Conservation (phyloP, 2,797 vertebrate genomes). For the Gallinago stenura region DNA sequence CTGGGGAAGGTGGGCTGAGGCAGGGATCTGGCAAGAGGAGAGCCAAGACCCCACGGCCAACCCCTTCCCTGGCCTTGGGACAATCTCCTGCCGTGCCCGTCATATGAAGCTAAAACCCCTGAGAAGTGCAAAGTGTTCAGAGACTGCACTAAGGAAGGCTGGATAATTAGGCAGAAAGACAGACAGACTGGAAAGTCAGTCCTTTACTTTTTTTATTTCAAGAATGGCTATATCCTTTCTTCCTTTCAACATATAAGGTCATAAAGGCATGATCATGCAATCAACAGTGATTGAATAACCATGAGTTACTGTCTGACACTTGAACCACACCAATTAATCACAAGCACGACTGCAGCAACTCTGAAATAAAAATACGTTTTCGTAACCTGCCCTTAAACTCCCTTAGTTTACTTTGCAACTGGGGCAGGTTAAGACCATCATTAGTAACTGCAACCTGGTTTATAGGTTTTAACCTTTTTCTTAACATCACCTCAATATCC, state of each 20-base stretch:
- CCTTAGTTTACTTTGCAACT: background rate
- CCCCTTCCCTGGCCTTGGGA: background rate
- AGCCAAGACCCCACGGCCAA: background rate
- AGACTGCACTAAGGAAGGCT: background rate
- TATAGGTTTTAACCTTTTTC: background rate
- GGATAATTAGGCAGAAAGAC: background rate
- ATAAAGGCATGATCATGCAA: constrained; percentile 8
- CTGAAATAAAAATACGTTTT: constrained; percentile 37
- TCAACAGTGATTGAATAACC: constrained; percentile 53
- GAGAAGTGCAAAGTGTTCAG: background rate
- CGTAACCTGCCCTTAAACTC: background rate
- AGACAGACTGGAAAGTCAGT: background rate
- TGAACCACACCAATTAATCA: constrained; percentile 43
- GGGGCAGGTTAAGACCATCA: background rate
- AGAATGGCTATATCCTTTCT: background rate
- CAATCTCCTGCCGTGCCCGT: background rate
- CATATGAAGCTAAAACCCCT: background rate
- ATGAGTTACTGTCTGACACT: constrained; percentile 41
- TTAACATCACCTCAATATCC: background rate
- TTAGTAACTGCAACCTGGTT: constrained; percentile 7
- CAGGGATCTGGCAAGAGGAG: background rate
- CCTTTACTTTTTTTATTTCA: background rate
- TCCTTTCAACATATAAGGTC: constrained; percentile 3
- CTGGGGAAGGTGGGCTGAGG: fast-evolving
- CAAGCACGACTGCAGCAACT: background rate